Evolutionary conservation across 2,888 invertebrate species (phyloP), one percentile per base, ranked within the genome.

Genomic region (Mythimna lalbum): DNA sequence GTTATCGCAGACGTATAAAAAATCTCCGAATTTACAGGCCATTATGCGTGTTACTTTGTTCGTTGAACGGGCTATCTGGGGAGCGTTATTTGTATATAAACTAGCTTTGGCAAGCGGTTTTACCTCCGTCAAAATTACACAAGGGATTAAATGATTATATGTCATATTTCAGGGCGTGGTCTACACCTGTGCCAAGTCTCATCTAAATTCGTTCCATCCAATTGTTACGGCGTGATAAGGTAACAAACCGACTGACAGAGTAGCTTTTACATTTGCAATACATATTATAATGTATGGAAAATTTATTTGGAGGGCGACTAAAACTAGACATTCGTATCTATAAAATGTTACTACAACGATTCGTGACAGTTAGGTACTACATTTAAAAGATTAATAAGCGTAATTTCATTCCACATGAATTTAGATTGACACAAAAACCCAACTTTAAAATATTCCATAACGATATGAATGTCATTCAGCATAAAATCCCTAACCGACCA

Each of bases 1-100:
- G 74, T 74, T 78, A 78, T 82, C 78, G 73, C 63, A 63, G 31
- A 56, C 59, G 31, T 55, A 53, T 59, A 74, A 64, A 71, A 50
- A 77, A 68, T 43, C 9, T 27, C n/a, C 12, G 23, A 64, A 57
- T 27, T 64, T 27, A 47, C 57, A 19, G 9, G 33, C 49, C 39
- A 56, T 31, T 53, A 31, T 56, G 53, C 33, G 33, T 43, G 60
- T 39, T 36, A 27, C 47, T 66, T 61, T 63, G 39, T 62, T 39
- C 14, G 52, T 57, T 68, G 9, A 14, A 23, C 19, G 10, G 14
- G 12, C 23, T 73, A 17, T 53, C 31, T 36, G 27, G 21, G 50
- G 31, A 53, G 19, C 33, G 36, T 50, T 47, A 73, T 73, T 57
- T n/a, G n/a, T n/a, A n/a, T n/a, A 23, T 77, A 3, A 77, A 66